A percentile compares a stretch with the other conserved stretches of the same genome.
These are phyloP conservation scores for Ibycter americanus DNA, from an alignment of 2,797 vertebrate genomes.

Conservation along the genomic window DNA sequence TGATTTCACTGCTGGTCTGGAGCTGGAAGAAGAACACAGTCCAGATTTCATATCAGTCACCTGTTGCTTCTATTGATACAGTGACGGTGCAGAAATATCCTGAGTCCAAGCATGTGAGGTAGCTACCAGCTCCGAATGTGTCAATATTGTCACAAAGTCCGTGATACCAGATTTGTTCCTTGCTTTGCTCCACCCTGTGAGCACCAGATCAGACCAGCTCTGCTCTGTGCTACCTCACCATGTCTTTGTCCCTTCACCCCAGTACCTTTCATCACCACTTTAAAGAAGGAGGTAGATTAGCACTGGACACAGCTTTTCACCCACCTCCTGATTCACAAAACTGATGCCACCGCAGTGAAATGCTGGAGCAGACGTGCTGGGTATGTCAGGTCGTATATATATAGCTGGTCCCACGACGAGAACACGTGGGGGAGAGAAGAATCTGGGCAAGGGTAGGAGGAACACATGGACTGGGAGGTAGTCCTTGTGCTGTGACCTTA, in stretches of 20 bases:
- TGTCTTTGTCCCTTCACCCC: not conserved
- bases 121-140: not conserved
- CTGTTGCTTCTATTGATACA: not conserved
- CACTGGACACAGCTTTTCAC: rapidly evolving
- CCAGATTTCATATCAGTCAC: not conserved
- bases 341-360: not conserved
- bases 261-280: not conserved
- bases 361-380: not conserved
- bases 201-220: not conserved
- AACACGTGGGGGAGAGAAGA: not conserved
- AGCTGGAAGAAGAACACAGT: not conserved
- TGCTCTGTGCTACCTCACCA: not conserved
- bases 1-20: not conserved
- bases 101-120: not conserved
- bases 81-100: not conserved
- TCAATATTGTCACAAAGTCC: not conserved
- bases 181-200: not conserved
- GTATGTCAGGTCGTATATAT: not conserved
- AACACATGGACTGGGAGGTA: not conserved
- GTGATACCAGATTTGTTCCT: not conserved
- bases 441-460: not conserved
- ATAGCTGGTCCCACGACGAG: not conserved
- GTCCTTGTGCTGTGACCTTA: not conserved
- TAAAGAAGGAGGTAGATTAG: not conserved
- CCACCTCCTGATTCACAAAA: not conserved